Evolutionary conservation across 2,797 vertebrate genomes (phyloP).

Genomic region (Poeciliopsis gracilis): DNA sequence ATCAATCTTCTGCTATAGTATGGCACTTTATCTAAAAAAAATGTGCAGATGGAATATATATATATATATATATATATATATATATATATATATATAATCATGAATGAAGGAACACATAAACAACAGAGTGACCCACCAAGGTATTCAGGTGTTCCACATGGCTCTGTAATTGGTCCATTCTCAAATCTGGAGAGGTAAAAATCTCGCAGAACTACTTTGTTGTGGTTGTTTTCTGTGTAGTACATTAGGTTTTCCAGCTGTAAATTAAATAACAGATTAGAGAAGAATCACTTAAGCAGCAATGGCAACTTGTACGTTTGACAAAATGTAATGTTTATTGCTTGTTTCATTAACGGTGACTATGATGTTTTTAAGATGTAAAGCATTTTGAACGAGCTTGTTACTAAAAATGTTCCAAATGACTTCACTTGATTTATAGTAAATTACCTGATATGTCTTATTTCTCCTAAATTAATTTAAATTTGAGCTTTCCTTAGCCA

Average conservation of each 20-base stretch:
- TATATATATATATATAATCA: not conserved
- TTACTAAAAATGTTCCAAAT: no score
- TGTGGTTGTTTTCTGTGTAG: constrained; percentile 85
- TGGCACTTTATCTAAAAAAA: constrained; percentile 8
- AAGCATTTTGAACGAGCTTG: no score
- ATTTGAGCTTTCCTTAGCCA: not conserved
- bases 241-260: constrained; percentile 80
- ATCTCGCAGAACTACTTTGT: constrained; percentile 88
- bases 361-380: no score
- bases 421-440: not conserved
- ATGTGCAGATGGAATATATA: not conserved
- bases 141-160: constrained; percentile 89
- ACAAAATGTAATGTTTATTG: no score
- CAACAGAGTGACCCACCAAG: constrained; percentile 72
- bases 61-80: not conserved
- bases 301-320: not conserved
- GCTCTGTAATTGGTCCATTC: constrained; percentile 88
- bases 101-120: constrained; percentile 7
- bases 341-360: no score
- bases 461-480: not conserved
- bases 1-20: not conserved
- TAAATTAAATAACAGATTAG: constrained; percentile 15
- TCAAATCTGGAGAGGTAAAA: constrained; percentile 90
- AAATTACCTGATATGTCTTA: not conserved
- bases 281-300: not conserved